phyloP scores from a whole-genome alignment of 2,888 invertebrate species.

The Athalia cordata region DNA sequence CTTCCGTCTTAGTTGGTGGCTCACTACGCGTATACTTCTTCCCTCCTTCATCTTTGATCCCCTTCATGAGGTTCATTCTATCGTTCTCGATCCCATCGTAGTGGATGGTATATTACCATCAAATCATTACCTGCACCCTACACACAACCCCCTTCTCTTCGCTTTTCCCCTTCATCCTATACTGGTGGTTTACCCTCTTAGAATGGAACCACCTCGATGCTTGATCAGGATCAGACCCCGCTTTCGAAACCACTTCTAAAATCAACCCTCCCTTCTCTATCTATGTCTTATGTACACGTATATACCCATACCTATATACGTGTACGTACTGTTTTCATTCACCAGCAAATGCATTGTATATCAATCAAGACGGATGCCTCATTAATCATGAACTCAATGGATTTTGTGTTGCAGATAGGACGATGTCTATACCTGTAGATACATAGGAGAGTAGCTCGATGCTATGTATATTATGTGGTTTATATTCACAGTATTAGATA shows the following conservation, averaged over 20 bases:
- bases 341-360: slow-evolving; percentile 47
- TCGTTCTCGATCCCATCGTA: slow-evolving; percentile 13
- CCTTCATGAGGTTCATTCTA: slow-evolving; percentile 29
- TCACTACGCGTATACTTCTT: no score
- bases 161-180: slow-evolving; percentile 13
- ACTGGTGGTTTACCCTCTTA: slow-evolving; percentile 22
- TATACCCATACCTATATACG: background rate
- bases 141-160: slow-evolving; percentile 49
- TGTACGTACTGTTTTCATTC: slow-evolving; percentile 18
- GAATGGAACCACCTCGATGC: background rate
- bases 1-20: background rate
- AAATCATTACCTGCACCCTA: slow-evolving; percentile 58
- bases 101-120: slow-evolving; percentile 48
- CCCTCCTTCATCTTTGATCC: no score
- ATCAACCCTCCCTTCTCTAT: background rate
- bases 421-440: slow-evolving; percentile 5
- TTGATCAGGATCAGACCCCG: background rate
- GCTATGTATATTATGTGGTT: background rate
- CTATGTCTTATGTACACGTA: background rate
- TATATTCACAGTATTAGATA: background rate
- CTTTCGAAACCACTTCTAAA: slow-evolving; percentile 10
- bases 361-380: slow-evolving; percentile 56
- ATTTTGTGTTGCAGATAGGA: slow-evolving; percentile 31
- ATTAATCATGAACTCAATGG: slow-evolving; percentile 55
- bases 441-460: background rate